These are phyloP conservation scores for Drosophila dunni DNA, from an alignment of 1,140 invertebrate genomes.

Conservation along the genomic window DNA sequence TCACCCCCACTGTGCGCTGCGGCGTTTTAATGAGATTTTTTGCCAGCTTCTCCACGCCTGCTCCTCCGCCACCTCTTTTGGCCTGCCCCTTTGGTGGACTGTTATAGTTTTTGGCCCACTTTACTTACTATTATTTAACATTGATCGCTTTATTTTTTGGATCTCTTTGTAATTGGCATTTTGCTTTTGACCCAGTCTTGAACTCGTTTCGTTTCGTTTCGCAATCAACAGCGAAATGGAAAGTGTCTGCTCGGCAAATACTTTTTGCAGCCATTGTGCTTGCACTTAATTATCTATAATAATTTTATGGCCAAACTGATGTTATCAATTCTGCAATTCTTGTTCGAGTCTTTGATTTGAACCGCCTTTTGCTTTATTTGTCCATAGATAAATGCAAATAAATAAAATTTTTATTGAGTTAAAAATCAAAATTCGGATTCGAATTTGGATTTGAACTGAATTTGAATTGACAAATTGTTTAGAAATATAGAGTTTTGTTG, in stretches of 20 bases:
- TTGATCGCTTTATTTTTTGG: slow-evolving; percentile 48
- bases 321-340: slow-evolving; percentile 58
- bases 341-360: slow-evolving; percentile 64
- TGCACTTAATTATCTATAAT: slow-evolving; percentile 23
- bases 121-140: slow-evolving; percentile 73
- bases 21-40: slow-evolving; percentile 76
- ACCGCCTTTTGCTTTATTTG: slow-evolving; percentile 47
- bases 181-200: slow-evolving; percentile 59
- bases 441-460: slow-evolving; percentile 6
- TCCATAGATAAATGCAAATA: slow-evolving; percentile 58
- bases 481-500: slow-evolving; percentile 39
- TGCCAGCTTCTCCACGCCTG: slow-evolving; percentile 14
- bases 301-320: slow-evolving; percentile 71
- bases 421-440: neutral
- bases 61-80: neutral
- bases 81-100: slow-evolving; percentile 10
- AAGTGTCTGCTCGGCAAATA: slow-evolving; percentile 40
- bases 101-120: slow-evolving; percentile 68
- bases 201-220: slow-evolving; percentile 49
- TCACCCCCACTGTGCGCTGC: slow-evolving; percentile 65
- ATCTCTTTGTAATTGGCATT: slow-evolving; percentile 66
- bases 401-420: slow-evolving; percentile 24
- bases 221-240: slow-evolving; percentile 61
- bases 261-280: slow-evolving; percentile 11
- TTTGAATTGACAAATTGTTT: slow-evolving; percentile 49